phyloP scores from a whole-genome alignment of 2,888 invertebrate genomes.

The Clitarchus hookeri region DNA sequence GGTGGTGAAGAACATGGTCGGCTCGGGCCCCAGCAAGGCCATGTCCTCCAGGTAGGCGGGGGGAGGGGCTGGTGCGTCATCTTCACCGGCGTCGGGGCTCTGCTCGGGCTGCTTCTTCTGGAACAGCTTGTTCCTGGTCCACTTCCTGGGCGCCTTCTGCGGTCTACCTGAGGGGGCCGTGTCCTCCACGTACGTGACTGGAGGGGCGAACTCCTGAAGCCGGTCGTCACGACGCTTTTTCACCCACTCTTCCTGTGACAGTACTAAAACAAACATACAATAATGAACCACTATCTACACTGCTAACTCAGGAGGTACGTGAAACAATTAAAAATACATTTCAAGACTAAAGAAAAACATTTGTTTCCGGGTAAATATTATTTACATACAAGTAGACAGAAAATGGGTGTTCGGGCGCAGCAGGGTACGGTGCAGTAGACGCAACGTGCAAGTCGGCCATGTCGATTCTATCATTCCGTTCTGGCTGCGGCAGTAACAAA shows the following conservation, averaged over 20 bases:
- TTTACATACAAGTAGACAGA: too few species aligned
- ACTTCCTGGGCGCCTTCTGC: conserved; percentile 41
- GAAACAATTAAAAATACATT: too few species aligned
- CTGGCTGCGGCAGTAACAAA: too few species aligned
- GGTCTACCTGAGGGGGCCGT: conserved; percentile 45
- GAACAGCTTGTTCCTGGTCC: neutral
- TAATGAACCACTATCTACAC: too few species aligned
- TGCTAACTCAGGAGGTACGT: too few species aligned
- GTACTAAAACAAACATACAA: conserved; percentile 55
- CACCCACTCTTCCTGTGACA: conserved; percentile 78
- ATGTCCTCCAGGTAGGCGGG: conserved; percentile 4
- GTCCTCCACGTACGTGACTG: conserved; percentile 45
- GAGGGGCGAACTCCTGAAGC: conserved; percentile 78
- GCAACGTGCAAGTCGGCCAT: too few species aligned
- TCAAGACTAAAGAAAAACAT: too few species aligned
- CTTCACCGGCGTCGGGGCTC: conserved; percentile 33
- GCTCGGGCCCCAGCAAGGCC: neutral
- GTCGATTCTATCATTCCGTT: too few species aligned
- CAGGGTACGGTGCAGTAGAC: too few species aligned
- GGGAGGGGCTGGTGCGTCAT: conserved; percentile 50
- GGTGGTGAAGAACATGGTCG: conserved; percentile 27
- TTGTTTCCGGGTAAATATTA: too few species aligned
- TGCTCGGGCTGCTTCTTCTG: conserved; percentile 54
- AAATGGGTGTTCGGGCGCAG: too few species aligned
- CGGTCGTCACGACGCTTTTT: conserved; percentile 74